These are phyloP conservation scores for Halcyon smyrnensis DNA, from an alignment of 2,797 vertebrate genomes.

Conservation along the genomic window DNA sequence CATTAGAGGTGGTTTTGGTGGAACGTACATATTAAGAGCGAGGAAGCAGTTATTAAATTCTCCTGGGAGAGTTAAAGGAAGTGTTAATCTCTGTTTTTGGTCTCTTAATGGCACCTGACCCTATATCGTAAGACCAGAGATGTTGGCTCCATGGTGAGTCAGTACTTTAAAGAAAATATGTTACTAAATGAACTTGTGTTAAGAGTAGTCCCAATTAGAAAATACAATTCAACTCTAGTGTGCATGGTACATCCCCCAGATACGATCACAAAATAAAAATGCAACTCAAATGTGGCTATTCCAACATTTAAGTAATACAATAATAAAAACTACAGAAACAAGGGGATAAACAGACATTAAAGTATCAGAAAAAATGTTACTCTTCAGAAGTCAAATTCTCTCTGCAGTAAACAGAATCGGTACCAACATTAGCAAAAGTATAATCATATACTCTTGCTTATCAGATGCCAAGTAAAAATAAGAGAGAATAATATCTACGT, in stretches of 20 bases:
- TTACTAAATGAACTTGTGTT: neutral
- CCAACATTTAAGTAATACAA: neutral
- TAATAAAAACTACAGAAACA: neutral
- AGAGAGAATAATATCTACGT: neutral
- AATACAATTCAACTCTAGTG: neutral
- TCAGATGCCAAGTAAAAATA: neutral
- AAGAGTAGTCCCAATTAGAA: neutral
- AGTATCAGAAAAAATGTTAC: neutral
- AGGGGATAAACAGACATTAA: neutral
- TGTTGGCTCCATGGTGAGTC: neutral
- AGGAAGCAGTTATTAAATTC: neutral
- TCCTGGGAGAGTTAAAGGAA: neutral
- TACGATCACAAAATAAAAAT: neutral
- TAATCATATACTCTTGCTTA: neutral
- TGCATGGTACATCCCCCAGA: neutral
- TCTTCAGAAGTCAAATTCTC: neutral
- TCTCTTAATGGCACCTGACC: neutral
- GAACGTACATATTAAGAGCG: neutral
- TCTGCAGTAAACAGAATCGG: neutral
- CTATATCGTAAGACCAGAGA: neutral
- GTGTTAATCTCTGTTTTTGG: neutral
- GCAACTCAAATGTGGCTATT: neutral
- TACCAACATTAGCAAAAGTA: neutral
- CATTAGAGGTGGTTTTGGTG: neutral
- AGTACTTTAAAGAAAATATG: neutral